Percentiles rank a stretch among this genome's conserved stretches.
phyloP scores from a whole-genome alignment of 1,140 invertebrate genomes.

The Heliconius hewitsoni region DNA sequence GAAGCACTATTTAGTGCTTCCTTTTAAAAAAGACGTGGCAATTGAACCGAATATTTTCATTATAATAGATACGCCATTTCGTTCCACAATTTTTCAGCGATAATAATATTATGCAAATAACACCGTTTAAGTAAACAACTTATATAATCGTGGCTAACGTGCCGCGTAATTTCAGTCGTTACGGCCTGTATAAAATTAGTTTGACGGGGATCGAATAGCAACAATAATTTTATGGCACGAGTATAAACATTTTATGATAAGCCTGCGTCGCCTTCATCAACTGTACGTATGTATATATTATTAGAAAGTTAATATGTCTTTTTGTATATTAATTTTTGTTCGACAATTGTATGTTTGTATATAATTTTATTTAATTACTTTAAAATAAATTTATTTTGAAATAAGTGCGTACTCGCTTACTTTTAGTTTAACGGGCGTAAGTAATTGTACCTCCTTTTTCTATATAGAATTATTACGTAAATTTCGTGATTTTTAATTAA shows the following conservation, averaged over 20 bases:
- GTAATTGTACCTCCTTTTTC: no score
- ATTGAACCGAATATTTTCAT: not conserved
- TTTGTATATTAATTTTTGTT: not conserved
- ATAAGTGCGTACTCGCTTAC: no score
- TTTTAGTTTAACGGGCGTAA: no score
- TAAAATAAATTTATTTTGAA: no score
- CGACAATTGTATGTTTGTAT: not conserved
- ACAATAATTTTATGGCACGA: constrained; percentile 17
- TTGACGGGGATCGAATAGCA: constrained; percentile 20
- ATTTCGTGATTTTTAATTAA: no score
- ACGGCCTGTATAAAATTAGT: constrained; percentile 8
- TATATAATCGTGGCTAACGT: constrained; percentile 21
- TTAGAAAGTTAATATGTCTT: not conserved
- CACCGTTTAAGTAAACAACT: constrained; percentile 29
- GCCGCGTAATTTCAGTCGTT: constrained; percentile 20
- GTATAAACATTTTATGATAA: constrained; percentile 13
- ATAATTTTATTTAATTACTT: no score
- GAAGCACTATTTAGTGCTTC: no score
- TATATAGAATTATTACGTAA: no score
- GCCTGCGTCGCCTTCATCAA: not conserved
- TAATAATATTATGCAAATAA: constrained; percentile 14
- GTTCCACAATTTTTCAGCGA: not conserved
- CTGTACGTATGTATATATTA: not conserved
- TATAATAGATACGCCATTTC: not conserved
- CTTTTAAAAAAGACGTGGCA: not conserved